Percentiles rank a stretch among this genome's conserved stretches.
Conservation (phyloP, 2,797 vertebrate species). For the Lithobates sylvaticus region DNA sequence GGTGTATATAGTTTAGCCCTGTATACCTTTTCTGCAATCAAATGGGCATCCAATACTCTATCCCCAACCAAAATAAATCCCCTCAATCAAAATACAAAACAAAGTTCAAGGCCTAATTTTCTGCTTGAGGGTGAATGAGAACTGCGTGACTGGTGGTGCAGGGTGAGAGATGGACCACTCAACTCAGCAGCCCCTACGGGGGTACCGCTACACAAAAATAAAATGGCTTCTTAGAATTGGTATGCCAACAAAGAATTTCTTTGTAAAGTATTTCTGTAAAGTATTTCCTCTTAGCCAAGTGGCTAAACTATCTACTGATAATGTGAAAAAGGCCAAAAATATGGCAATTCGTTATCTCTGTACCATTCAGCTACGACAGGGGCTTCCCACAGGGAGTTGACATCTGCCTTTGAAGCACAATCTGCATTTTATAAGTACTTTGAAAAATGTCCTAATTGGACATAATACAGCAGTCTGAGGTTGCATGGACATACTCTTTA, state of each 20-base stretch:
- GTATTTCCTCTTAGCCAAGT: background rate
- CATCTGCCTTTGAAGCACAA: slow-evolving; percentile 33
- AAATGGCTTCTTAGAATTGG: too few relatives aligned
- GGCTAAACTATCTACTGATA: background rate
- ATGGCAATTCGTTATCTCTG: slow-evolving; percentile 9
- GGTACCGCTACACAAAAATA: too few relatives aligned
- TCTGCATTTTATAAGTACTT: background rate
- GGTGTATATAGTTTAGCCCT: too few relatives aligned
- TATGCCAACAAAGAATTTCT: background rate
- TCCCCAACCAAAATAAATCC: too few relatives aligned
- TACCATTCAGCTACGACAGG: background rate
- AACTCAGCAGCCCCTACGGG: too few relatives aligned
- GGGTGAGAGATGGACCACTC: too few relatives aligned
- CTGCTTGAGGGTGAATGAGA: too few relatives aligned
- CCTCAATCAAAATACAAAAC: too few relatives aligned
- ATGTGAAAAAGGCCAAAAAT: background rate
- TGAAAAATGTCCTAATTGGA: slow-evolving; percentile 29
- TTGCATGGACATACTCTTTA: background rate
- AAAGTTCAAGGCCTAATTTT: too few relatives aligned
- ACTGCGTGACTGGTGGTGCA: too few relatives aligned
- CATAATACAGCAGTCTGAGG: background rate
- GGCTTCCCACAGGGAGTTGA: slow-evolving; percentile 5
- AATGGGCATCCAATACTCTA: too few relatives aligned
- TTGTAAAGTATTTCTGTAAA: background rate
- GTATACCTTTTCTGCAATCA: too few relatives aligned